Evolutionary conservation across 1,140 invertebrate genomes (phyloP).

Genomic region (Trichogramma pretiosum): DNA sequence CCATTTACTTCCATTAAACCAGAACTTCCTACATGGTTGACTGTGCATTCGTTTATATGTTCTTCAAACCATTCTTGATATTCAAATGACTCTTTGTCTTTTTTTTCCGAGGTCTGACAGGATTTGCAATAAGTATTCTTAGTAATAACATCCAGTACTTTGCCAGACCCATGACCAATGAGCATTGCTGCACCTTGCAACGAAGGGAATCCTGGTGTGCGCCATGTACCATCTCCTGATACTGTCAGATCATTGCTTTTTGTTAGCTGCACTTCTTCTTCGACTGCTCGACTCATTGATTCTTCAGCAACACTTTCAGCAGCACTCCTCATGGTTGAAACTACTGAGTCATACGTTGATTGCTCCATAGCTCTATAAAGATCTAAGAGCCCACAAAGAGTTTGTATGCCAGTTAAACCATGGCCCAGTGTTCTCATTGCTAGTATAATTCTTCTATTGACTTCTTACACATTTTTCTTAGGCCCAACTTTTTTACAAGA

Average conservation of each 20-base stretch:
- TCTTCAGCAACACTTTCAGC: background rate
- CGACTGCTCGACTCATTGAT: background rate
- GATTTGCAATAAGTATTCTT: background rate
- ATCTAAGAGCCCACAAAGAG: background rate
- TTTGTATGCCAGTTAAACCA: background rate
- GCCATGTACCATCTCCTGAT: background rate
- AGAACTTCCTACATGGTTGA: background rate
- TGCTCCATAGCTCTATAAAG: background rate
- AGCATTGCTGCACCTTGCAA: background rate
- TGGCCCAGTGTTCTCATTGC: constrained; percentile 1
- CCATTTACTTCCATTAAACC: background rate
- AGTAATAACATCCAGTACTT: background rate
- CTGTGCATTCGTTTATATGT: background rate
- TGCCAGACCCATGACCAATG: background rate
- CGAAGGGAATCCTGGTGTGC: background rate
- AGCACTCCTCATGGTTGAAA: background rate
- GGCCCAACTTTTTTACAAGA: too few relatives aligned
- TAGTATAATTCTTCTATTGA: constrained; percentile 9
- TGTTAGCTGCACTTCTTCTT: background rate
- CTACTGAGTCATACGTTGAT: background rate
- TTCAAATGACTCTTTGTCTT: background rate
- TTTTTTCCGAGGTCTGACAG: background rate
- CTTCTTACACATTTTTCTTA: too few relatives aligned
- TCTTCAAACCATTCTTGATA: background rate
- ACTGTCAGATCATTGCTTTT: background rate